Evolutionary conservation across 2,888 invertebrate genomes (phyloP).

Genomic region (Lithosia quadra): DNA sequence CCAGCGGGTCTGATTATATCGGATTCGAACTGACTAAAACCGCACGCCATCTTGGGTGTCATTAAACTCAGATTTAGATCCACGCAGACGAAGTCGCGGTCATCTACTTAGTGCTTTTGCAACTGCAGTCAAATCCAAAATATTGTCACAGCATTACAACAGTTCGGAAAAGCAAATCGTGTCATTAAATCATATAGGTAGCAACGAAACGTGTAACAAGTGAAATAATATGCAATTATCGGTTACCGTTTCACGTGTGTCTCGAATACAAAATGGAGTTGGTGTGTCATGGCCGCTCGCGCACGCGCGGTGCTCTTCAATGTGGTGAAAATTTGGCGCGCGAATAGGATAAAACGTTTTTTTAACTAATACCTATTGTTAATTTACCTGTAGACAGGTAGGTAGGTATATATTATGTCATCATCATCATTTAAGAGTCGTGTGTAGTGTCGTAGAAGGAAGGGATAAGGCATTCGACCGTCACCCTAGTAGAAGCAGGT

Average conservation of each 20-base stretch:
- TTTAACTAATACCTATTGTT: neutral
- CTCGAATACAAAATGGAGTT: conserved; percentile 61
- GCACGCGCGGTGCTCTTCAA: conserved; percentile 54
- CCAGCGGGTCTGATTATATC: no score
- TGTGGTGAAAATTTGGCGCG: conserved; percentile 57
- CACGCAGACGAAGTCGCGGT: no score
- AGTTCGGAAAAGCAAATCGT: conserved; percentile 32
- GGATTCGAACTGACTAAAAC: no score
- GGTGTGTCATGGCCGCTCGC: conserved; percentile 68
- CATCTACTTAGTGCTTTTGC: neutral
- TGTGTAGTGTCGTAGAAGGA: no score
- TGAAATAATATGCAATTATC: conserved; percentile 65
- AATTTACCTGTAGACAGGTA: neutral
- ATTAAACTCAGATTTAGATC: no score
- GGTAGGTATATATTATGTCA: no score
- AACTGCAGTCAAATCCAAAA: neutral
- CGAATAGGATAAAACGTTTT: neutral
- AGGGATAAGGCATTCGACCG: no score
- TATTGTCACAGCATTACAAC: conserved; percentile 33
- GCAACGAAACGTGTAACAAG: conserved; percentile 51
- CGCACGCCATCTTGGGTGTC: no score
- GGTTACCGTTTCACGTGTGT: conserved; percentile 46
- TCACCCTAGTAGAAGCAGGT: no score
- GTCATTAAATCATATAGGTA: conserved; percentile 52
- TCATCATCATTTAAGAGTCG: no score